phyloP scores from a whole-genome alignment of 1,140 invertebrate genomes.

The Dendrolimus kikuchii region DNA sequence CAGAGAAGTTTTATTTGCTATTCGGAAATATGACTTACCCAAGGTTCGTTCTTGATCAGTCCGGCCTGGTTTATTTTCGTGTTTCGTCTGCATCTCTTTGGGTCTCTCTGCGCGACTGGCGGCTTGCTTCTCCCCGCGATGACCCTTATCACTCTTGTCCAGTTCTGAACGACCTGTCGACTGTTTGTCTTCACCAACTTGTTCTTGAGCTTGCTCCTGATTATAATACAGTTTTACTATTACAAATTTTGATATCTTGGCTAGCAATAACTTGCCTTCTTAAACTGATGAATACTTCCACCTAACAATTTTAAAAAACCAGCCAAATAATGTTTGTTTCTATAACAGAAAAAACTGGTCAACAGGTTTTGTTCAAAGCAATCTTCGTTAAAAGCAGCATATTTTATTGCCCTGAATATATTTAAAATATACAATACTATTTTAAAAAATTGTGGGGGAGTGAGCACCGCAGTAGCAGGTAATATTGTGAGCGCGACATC shows the following conservation, averaged over 20 bases:
- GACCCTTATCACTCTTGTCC: conserved; percentile 74
- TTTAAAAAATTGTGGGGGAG: too few relatives aligned
- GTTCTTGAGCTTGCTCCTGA: conserved; percentile 67
- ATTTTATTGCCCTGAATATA: too few relatives aligned
- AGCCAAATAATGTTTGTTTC: too few relatives aligned
- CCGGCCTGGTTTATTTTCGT: conserved; percentile 72
- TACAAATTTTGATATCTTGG: neutral
- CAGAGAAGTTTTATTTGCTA: neutral
- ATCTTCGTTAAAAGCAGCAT: too few relatives aligned
- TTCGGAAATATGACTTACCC: conserved; percentile 45
- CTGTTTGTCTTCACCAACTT: conserved; percentile 75
- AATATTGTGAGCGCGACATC: too few relatives aligned
- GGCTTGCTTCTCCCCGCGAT: conserved; percentile 73
- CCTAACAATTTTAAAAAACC: too few relatives aligned
- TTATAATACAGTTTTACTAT: neutral
- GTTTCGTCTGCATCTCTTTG: conserved; percentile 46
- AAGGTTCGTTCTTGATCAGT: conserved; percentile 76
- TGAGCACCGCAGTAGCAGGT: too few relatives aligned
- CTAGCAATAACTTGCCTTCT: too few relatives aligned
- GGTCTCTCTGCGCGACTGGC: conserved; percentile 34
- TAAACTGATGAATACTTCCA: too few relatives aligned
- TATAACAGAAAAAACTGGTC: too few relatives aligned
- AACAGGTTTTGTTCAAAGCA: too few relatives aligned
- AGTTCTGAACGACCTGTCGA: conserved; percentile 75
- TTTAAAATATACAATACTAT: too few relatives aligned